These are phyloP conservation scores for Drosophila algonquin DNA, from an alignment of 2,888 invertebrate genomes.

Conservation along the genomic window DNA sequence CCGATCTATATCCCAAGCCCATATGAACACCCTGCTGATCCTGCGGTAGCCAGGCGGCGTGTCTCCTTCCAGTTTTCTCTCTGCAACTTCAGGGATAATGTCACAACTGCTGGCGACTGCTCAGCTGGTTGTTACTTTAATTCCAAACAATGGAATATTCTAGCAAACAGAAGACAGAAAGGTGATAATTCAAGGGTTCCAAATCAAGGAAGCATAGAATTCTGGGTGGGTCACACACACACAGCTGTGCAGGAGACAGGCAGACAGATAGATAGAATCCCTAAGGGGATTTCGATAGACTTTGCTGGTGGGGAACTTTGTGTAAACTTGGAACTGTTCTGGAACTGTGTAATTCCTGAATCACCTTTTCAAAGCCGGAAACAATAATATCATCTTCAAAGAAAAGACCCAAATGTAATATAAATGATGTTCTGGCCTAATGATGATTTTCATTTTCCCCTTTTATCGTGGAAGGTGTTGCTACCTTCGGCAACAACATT, in stretches of 20 bases:
- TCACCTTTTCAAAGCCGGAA: not conserved
- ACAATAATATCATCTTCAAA: conserved; percentile 1
- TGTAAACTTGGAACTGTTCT: not conserved
- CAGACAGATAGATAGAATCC: not conserved
- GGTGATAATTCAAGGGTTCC: conserved; percentile 34
- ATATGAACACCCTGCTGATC: conserved; percentile 33
- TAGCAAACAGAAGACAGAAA: conserved; percentile 14
- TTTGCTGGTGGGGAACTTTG: not conserved
- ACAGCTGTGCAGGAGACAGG: conserved; percentile 20
- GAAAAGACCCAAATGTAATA: conserved; percentile 3
- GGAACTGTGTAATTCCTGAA: not conserved
- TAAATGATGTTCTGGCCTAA: conserved; percentile 24
- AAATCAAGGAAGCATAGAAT: conserved; percentile 22
- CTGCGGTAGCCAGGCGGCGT: conserved; percentile 45
- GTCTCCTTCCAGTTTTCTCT: not conserved
- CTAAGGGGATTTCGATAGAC: not conserved
- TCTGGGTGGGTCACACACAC: conserved; percentile 41
- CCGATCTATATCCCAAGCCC: not conserved
- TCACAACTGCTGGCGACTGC: conserved; percentile 47
- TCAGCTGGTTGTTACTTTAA: conserved; percentile 37
- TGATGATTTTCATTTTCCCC: conserved; percentile 5
- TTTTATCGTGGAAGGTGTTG: not conserved
- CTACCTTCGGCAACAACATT: conserved; percentile 30
- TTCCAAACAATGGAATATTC: conserved; percentile 13
- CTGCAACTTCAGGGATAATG: conserved; percentile 2